Evolutionary conservation across 2,888 invertebrate species (phyloP), one percentile per base, ranked within the genome.

Genomic region (Papilio protenor): DNA sequence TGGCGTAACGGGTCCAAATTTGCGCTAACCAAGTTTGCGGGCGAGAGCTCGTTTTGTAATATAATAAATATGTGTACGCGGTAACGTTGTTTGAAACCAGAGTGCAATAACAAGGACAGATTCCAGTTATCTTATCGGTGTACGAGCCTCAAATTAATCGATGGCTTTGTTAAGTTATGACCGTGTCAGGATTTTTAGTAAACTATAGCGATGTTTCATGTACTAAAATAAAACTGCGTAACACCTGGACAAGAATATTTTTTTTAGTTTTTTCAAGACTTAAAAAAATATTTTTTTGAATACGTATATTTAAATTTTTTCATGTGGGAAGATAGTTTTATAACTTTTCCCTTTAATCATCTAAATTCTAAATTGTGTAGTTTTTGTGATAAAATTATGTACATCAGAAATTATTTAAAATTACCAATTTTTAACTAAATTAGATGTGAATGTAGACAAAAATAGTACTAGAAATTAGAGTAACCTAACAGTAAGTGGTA

Each of bases 101-200:
- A 72, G 47, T 21, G 8, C 40, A 52, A 64, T 64, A 75, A 45
- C 83, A 83, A 85, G 85, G 84, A 79, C 84, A 77, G 69, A 61
- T 78, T 75, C 18, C 66, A 61, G 79, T 82, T 85, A 85, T 85
- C 85, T 85, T 85, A 85, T 85, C 85, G 76, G 16, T 33, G 76
- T 79, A 79, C 81, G 80, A 82, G 83, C 80, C 76, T 76, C 66
- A 80, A 75, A 79, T 80, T 81, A 85, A 85, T 85, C 85, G 85
- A 85, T 84, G 84, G 81, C 79, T 78, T 78, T 71, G 74, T 69
- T 75, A 75, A 80, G 55, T 76, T 69, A 76, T 75, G 61, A 57
- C 66, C 80, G 77, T 79, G 75, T 75, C 77, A 66, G 79, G 78
- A 79, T 81, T 81, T 78, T 75, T 61, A 72, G 21, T 23, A 16